Conservation (phyloP, 1,140 invertebrate species). For the Ganaspis sp. region DNA sequence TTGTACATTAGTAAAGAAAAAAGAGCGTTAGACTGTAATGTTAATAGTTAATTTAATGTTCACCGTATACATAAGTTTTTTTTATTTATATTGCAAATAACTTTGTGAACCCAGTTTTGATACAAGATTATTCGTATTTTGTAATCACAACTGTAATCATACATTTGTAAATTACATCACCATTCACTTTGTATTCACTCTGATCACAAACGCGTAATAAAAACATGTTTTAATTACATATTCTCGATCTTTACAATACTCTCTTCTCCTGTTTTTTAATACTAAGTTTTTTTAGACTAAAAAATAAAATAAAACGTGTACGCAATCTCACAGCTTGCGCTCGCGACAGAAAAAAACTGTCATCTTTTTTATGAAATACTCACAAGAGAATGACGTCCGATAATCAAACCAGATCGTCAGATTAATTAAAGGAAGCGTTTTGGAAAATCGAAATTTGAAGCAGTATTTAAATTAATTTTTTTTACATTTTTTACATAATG, state of each 20-base stretch:
- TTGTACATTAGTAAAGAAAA: constrained; percentile 42
- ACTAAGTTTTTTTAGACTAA: not conserved
- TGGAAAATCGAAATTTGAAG: constrained; percentile 1
- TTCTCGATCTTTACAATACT: not conserved
- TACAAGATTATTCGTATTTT: constrained; percentile 62
- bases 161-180: constrained; percentile 70
- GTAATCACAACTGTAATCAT: constrained; percentile 55
- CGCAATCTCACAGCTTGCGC: constrained; percentile 15
- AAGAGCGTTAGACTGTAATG: constrained; percentile 58
- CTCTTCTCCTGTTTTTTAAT: not conserved
- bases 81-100: constrained; percentile 64
- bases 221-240: constrained; percentile 40
- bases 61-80: constrained; percentile 62
- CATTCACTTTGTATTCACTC: constrained; percentile 42
- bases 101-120: constrained; percentile 51
- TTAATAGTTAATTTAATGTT: constrained; percentile 59
- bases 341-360: constrained; percentile 9
- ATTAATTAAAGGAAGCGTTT: constrained; percentile 26
- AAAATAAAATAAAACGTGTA: not conserved
- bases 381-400: constrained; percentile 22
- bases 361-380: constrained; percentile 15
- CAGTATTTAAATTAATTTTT: not conserved
- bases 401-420: constrained; percentile 25
- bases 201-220: constrained; percentile 63
- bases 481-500: not conserved